phyloP scores from a whole-genome alignment of 2,888 invertebrate genomes.

The Koerneria pararmatus region DNA sequence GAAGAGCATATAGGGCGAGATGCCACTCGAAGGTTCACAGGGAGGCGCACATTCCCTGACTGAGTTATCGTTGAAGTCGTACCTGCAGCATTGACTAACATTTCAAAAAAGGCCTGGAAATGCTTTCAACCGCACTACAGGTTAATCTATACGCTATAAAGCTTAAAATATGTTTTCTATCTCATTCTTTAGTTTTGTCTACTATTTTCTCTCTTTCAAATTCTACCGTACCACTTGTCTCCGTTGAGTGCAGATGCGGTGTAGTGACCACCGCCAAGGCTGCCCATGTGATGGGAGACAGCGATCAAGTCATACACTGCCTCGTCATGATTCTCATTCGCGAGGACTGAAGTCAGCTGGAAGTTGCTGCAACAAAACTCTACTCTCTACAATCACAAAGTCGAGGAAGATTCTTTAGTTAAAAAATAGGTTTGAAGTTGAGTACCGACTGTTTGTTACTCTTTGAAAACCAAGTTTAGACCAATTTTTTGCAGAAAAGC shows the following conservation, averaged over 20 bases:
- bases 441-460: too few species aligned
- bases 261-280: slow-evolving; percentile 52
- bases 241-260: slow-evolving; percentile 43
- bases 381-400: neutral
- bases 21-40: slow-evolving; percentile 31
- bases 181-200: too few species aligned
- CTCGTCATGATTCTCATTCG: slow-evolving; percentile 40
- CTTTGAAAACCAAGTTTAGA: too few species aligned
- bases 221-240: slow-evolving; percentile 33
- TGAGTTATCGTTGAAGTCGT: slow-evolving; percentile 51
- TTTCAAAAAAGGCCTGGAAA: too few species aligned
- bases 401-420: neutral
- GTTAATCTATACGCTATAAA: too few species aligned
- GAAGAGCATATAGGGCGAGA: slow-evolving; percentile 48
- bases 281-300: slow-evolving; percentile 47
- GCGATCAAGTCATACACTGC: slow-evolving; percentile 48
- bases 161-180: too few species aligned
- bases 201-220: slow-evolving; percentile 18
- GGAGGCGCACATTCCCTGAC: slow-evolving; percentile 24
- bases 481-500: too few species aligned
- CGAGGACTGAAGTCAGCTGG: slow-evolving; percentile 41
- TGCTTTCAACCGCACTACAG: too few species aligned
- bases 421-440: neutral
- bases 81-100: slow-evolving; percentile 34
- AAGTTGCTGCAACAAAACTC: slow-evolving; percentile 43